A percentile compares a stretch with the other conserved stretches of the same genome.
Evolutionary conservation across 1,140 invertebrate genomes (phyloP).

Genomic region (Subanguina moxae): DNA sequence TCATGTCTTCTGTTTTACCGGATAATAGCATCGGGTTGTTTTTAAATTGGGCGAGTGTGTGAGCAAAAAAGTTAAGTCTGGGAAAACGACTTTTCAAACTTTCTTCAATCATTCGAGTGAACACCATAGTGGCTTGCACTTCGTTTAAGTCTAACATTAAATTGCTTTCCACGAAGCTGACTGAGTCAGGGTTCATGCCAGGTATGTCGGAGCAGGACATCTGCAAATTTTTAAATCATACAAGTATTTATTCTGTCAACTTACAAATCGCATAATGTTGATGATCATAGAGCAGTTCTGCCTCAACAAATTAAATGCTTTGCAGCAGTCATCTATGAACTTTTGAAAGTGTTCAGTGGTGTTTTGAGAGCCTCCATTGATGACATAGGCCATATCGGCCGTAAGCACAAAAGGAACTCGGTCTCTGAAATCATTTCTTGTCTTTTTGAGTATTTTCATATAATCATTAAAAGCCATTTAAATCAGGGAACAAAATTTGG

Average conservation of each 20-base stretch:
- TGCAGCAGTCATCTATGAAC: conserved; percentile 94
- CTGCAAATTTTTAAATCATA: conserved; percentile 61
- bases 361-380: conserved; percentile 85
- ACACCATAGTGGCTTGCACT: conserved; percentile 85
- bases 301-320: conserved; percentile 92
- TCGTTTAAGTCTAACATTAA: conserved; percentile 82
- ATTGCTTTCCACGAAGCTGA: conserved; percentile 83
- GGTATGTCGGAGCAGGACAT: conserved; percentile 91
- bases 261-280: conserved; percentile 84
- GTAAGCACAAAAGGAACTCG: conserved; percentile 94
- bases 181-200: conserved; percentile 80
- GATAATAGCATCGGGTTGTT: conserved; percentile 33
- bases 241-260: conserved; percentile 46
- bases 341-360: conserved; percentile 88
- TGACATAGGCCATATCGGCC: conserved; percentile 97
- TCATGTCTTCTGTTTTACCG: conserved; percentile 72
- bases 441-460: no score
- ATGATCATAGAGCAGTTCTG: conserved; percentile 85
- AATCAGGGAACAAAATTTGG: no score
- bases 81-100: conserved; percentile 47
- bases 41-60: conserved; percentile 77
- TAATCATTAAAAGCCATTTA: no score
- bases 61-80: conserved; percentile 54
- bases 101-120: conserved; percentile 76
- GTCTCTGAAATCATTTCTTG: conserved; percentile 68